Percentiles rank a stretch among this genome's conserved stretches.
Evolutionary conservation across 2,888 invertebrate species (phyloP).

Genomic region (Lymantria monacha): DNA sequence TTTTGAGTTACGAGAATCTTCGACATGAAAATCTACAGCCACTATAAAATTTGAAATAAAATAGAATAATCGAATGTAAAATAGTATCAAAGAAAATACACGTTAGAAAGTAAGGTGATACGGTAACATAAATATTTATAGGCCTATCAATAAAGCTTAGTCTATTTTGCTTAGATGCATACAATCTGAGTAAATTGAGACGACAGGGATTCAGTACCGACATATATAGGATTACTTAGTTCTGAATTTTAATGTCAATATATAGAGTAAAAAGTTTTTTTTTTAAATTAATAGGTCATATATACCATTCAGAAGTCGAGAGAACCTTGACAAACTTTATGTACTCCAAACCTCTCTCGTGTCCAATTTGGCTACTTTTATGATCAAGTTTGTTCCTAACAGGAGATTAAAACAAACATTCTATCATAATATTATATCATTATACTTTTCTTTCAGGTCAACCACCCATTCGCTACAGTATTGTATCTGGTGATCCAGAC

Average conservation of each 20-base stretch:
- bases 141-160: slow-evolving; percentile 50
- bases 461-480: slow-evolving; percentile 88
- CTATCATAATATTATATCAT: no score
- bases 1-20: not conserved
- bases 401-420: no score
- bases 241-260: no score
- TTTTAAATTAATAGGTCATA: no score
- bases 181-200: slow-evolving; percentile 56
- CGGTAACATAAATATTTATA: slow-evolving; percentile 63
- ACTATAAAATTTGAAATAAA: slow-evolving; percentile 3
- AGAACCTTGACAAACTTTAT: no score
- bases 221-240: no score
- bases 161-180: slow-evolving; percentile 47
- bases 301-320: no score
- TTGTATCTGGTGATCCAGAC: slow-evolving; percentile 92
- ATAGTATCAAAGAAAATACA: slow-evolving; percentile 25
- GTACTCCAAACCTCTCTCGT: no score
- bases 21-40: not conserved
- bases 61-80: slow-evolving; percentile 1
- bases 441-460: slow-evolving; percentile 63
- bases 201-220: slow-evolving; percentile 27
- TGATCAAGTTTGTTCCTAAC: no score
- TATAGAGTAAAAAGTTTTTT: no score
- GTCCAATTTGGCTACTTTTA: no score
- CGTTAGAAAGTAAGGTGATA: slow-evolving; percentile 60